Evolutionary conservation across 2,888 invertebrate genomes (phyloP).

Genomic region (Cheiracanthium punctorium): DNA sequence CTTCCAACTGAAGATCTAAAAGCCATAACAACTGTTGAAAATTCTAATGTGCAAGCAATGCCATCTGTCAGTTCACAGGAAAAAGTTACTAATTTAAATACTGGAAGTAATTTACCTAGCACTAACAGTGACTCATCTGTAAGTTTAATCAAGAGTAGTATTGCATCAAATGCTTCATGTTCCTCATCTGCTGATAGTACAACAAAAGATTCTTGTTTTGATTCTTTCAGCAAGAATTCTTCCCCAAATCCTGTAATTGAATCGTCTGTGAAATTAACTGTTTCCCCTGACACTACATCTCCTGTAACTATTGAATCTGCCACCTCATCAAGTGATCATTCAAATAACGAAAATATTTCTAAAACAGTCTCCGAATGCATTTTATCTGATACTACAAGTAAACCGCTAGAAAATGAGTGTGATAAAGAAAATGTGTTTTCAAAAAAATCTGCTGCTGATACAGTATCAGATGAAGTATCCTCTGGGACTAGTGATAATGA

Average conservation of each 20-base stretch:
- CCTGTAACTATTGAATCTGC: conserved; percentile 4
- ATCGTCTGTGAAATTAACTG: conserved; percentile 31
- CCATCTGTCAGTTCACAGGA: conserved; percentile 13
- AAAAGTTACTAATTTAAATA: conserved; percentile 19
- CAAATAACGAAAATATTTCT: conserved; percentile 26
- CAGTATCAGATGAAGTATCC: conserved; percentile 38
- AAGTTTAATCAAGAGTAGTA: background rate
- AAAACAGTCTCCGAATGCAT: conserved; percentile 19
- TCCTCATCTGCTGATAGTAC: conserved; percentile 61
- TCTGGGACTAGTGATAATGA: conserved; percentile 24
- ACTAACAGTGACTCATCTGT: background rate
- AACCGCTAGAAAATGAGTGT: background rate
- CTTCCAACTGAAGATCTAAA: conserved; percentile 30
- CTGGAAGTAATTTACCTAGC: background rate
- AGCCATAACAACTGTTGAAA: conserved; percentile 27
- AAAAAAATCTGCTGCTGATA: conserved; percentile 42
- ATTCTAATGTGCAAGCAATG: conserved; percentile 29
- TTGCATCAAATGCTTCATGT: conserved; percentile 38
- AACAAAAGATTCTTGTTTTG: conserved; percentile 44
- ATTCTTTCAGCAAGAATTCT: conserved; percentile 27
- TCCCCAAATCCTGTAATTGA: conserved; percentile 8
- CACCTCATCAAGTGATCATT: conserved; percentile 21
- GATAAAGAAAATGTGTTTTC: conserved; percentile 32
- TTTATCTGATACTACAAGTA: conserved; percentile 8
- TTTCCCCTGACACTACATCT: conserved; percentile 46